A percentile compares a stretch with the other conserved stretches of the same genome.
Conservation (phyloP, 2,888 invertebrate genomes). For the Drosophila gaucha region DNA sequence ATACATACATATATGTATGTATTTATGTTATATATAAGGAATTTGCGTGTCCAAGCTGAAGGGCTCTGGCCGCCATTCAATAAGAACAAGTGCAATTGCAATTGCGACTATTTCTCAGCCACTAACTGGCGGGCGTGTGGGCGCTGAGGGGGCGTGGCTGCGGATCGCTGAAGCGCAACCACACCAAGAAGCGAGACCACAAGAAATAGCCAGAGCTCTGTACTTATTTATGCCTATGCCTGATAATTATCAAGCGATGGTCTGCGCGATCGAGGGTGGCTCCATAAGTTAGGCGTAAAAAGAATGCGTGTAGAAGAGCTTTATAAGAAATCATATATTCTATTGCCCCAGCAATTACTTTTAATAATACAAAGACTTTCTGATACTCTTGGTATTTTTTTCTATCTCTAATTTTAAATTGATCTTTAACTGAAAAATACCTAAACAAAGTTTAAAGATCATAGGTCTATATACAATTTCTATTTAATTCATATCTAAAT, state of each 20-base stretch:
- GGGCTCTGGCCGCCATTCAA: slow-evolving; percentile 50
- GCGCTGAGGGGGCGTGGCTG: slow-evolving; percentile 50
- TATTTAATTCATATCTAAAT: too few species aligned
- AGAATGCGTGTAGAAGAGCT: neutral
- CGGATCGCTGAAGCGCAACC: slow-evolving; percentile 66
- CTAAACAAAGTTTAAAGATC: too few species aligned
- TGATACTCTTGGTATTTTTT: too few species aligned
- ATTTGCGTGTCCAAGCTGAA: slow-evolving; percentile 65
- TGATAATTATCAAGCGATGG: slow-evolving; percentile 44
- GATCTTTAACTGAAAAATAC: too few species aligned
- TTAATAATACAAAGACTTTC: too few species aligned
- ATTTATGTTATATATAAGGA: slow-evolving; percentile 11
- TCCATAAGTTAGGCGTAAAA: neutral
- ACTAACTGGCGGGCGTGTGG: slow-evolving; percentile 64
- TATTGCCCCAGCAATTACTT: too few species aligned
- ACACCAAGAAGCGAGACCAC: slow-evolving; percentile 38
- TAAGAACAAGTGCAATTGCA: slow-evolving; percentile 52
- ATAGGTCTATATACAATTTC: too few species aligned
- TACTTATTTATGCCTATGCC: slow-evolving; percentile 25
- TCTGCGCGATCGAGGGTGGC: slow-evolving; percentile 26
- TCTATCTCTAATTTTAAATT: too few species aligned
- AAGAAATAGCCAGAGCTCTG: slow-evolving; percentile 19
- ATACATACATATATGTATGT: neutral
- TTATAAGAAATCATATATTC: neutral
- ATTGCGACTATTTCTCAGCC: slow-evolving; percentile 55